Evolutionary conservation across 2,888 invertebrate species (phyloP).

Genomic region (Cyaniris semiargus): DNA sequence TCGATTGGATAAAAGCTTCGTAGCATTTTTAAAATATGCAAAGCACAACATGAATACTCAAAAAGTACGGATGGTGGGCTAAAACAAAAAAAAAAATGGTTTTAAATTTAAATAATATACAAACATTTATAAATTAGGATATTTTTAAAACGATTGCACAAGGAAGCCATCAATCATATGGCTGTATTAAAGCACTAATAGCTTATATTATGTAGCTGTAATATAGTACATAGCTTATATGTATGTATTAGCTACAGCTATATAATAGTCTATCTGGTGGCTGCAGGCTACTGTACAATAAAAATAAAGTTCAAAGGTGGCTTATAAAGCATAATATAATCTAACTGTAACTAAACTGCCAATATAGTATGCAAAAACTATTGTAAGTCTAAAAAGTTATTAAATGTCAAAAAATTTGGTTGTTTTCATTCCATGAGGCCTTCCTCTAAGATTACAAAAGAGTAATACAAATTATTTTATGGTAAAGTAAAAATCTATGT

Average conservation of each 20-base stretch:
- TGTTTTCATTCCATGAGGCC: neutral
- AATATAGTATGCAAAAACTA: neutral
- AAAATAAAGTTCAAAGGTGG: neutral
- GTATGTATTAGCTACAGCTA: neutral
- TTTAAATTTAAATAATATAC: no score
- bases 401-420: neutral
- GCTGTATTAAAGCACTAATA: neutral
- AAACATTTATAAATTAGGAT: neutral
- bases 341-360: neutral
- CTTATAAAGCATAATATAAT: neutral
- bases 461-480: no score
- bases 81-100: no score
- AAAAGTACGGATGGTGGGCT: neutral
- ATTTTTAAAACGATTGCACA: neutral
- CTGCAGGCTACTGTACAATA: neutral
- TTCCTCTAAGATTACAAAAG: neutral
- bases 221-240: neutral
- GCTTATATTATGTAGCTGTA: neutral
- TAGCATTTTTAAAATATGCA: slow-evolving; percentile 35
- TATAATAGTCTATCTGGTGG: neutral
- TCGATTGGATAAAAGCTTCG: slow-evolving; percentile 80
- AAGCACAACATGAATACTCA: neutral
- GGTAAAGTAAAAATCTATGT: no score
- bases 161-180: neutral
- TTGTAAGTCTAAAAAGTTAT: neutral